A percentile compares a stretch with the other conserved stretches of the same genome.
These are phyloP conservation scores for Argyrosomus regius DNA, from an alignment of 2,797 vertebrate genomes.

Conservation along the genomic window DNA sequence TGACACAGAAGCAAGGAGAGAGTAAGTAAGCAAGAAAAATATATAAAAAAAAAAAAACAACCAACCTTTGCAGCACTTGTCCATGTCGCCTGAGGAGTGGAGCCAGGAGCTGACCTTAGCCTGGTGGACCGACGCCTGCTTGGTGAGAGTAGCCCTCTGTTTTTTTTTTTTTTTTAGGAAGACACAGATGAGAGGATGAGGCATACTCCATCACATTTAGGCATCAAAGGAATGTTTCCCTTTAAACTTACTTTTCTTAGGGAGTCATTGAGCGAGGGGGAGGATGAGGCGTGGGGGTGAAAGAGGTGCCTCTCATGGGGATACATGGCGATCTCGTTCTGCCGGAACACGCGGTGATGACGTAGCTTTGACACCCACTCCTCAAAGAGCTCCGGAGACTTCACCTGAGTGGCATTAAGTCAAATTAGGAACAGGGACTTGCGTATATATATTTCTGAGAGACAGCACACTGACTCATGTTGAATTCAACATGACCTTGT, in stretches of 20 bases:
- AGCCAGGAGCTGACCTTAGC: constrained; percentile 90
- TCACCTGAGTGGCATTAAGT: constrained; percentile 84
- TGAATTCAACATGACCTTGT: neutral
- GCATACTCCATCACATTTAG: neutral
- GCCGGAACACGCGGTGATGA: constrained; percentile 94
- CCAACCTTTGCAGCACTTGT: constrained; percentile 93
- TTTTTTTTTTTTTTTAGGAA: constrained; percentile 10
- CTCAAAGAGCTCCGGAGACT: constrained; percentile 92
- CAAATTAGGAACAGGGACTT: constrained; percentile 16
- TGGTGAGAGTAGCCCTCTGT: constrained; percentile 87
- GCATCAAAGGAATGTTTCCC: too few relatives aligned
- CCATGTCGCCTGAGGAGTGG: constrained; percentile 94
- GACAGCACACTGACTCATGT: neutral
- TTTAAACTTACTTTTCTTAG: constrained; percentile 85
- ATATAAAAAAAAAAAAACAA: neutral
- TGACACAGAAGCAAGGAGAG: neutral
- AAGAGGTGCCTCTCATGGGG: constrained; percentile 90
- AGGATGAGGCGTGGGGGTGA: constrained; percentile 81
- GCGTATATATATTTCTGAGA: neutral
- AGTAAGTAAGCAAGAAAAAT: neutral
- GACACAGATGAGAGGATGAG: neutral
- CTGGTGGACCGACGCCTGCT: constrained; percentile 90
- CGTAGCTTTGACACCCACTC: constrained; percentile 96
- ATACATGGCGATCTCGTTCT: constrained; percentile 96
- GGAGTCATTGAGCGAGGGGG: constrained; percentile 80